These are phyloP conservation scores for Agrilus biguttatus DNA, from an alignment of 2,888 invertebrate genomes.

Conservation along the genomic window DNA sequence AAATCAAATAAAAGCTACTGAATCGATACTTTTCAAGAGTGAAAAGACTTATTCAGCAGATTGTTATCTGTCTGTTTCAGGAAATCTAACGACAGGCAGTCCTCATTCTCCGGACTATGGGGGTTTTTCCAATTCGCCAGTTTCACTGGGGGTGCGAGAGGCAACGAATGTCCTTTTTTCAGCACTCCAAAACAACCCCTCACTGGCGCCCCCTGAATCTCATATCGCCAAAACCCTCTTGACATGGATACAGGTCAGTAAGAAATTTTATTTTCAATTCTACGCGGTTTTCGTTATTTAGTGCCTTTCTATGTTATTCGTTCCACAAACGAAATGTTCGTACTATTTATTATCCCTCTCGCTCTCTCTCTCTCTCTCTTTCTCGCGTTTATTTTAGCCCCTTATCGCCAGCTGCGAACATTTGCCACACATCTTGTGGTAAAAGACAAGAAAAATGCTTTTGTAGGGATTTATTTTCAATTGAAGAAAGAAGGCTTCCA, in stretches of 20 bases:
- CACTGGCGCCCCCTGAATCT: constrained; percentile 52
- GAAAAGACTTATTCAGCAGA: not conserved
- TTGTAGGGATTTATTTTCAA: no score
- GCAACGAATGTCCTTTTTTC: constrained; percentile 49
- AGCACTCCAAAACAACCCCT: constrained; percentile 48
- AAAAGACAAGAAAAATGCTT: no score
- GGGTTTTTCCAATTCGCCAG: constrained; percentile 20
- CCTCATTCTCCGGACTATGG: constrained; percentile 30
- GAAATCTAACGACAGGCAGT: constrained; percentile 25
- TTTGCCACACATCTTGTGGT: no score
- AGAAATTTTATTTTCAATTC: not conserved
- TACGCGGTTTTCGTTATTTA: no score
- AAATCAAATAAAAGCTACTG: constrained; percentile 1
- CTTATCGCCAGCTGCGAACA: no score
- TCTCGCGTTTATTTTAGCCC: no score
- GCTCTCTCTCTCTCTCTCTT: no score
- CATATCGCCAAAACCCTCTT: constrained; percentile 49
- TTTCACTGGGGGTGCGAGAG: constrained; percentile 37
- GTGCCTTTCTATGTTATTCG: no score
- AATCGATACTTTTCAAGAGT: constrained; percentile 5
- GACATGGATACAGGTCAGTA: constrained; percentile 43
- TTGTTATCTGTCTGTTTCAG: constrained; percentile 15
- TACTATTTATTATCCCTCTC: no score
- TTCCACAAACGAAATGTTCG: no score
- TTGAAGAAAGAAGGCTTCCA: no score